phyloP scores from a whole-genome alignment of 2,888 invertebrate genomes.

The Trachelus iudaicus region DNA sequence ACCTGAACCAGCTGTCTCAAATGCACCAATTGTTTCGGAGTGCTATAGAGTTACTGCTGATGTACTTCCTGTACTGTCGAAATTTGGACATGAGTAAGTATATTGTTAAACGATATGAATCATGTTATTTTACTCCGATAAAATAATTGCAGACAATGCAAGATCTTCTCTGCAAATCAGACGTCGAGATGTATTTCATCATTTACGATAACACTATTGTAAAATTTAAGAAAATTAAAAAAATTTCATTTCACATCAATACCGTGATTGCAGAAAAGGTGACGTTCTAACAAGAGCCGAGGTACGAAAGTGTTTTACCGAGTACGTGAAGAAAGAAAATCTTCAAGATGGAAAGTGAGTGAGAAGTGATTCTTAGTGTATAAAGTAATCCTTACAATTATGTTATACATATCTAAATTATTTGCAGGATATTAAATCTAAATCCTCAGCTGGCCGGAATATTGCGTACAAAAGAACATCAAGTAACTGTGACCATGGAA shows the following conservation, averaged over 20 bases:
- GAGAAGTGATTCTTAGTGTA: neutral
- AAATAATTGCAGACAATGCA: constrained; percentile 10
- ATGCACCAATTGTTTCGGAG: constrained; percentile 73
- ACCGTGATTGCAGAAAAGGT: constrained; percentile 68
- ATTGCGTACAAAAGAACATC: constrained; percentile 66
- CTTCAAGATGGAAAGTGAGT: constrained; percentile 67
- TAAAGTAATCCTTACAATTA: neutral
- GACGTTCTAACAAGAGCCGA: constrained; percentile 73
- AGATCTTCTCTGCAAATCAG: neutral
- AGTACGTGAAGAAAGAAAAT: constrained; percentile 77
- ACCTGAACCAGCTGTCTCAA: constrained; percentile 43
- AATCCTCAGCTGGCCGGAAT: constrained; percentile 67
- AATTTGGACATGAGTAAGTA: constrained; percentile 69
- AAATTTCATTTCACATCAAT: neutral
- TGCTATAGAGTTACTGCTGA: constrained; percentile 76
- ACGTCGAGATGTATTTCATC: neutral
- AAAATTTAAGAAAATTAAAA: neutral
- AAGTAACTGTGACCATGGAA: constrained; percentile 74
- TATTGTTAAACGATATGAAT: constrained; percentile 16
- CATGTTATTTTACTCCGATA: constrained; percentile 4
- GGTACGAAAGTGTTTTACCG: constrained; percentile 75
- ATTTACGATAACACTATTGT: neutral
- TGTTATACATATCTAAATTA: neutral
- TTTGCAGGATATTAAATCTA: constrained; percentile 69
- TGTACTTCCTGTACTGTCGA: constrained; percentile 73